Evolutionary conservation across 2,888 invertebrate genomes (phyloP), one percentile per base, ranked within the genome.

Genomic region (Drosophila testacea): DNA sequence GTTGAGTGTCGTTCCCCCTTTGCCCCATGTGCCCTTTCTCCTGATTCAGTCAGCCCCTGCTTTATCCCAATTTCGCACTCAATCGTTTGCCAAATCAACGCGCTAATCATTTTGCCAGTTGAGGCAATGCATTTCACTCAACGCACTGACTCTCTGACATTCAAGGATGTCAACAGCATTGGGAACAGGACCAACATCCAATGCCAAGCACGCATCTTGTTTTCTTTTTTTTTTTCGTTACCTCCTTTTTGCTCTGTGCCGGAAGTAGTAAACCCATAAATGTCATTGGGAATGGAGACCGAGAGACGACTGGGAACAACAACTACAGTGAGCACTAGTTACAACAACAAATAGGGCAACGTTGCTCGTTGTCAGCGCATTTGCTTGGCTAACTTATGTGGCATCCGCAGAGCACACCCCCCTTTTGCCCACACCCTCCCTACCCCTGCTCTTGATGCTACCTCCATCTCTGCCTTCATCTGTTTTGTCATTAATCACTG

Each of bases 401-500:
- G 77, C 80, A 69, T 71, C 66, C 69, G 66, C 71, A 73, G 69
- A 42, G 67, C 30, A 65, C 63, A 28, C 36, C 10, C 28, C 44
- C 34, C 13, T 6, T 4, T 38, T 11, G 42, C 22, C 7, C 36
- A 16, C 6, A n/a, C 27, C 0, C 39, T 4, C 10, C 22, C 32
- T 32, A 0, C 41, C 38, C 16, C 44, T 7, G 9, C 32, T 32
- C 32, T 32, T 32, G 30, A 6, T 7, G 2, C 10, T n/a, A n/a
- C 48, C 13, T 10, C 22, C 55, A n/a, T 13, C 46, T 38, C 46
- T 38, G n/a, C 50, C 13, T 34, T 50, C 42, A 65, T 47, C 77
- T 73, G 62, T 69, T 69, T 74, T 74, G 86, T 83, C 91, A 90
- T 91, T 90, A 91, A 90, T 90, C 91, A 90, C 91, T 85, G 91